Evolutionary conservation across 2,113 vertebrate genomes (phyloP).

Genomic region (Scomber japonicus): DNA sequence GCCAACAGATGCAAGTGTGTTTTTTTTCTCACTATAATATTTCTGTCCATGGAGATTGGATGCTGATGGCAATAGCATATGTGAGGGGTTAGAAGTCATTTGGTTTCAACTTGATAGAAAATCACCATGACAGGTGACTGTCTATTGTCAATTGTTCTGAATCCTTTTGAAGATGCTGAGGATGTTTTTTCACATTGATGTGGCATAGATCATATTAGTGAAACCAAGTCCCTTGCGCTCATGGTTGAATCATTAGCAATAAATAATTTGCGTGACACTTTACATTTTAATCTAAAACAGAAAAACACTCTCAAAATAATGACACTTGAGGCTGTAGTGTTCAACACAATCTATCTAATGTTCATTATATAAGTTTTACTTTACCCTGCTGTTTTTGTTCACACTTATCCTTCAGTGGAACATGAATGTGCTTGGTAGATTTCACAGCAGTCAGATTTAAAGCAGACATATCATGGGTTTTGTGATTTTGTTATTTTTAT

Average conservation of each 20-base stretch:
- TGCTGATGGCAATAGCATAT: slow-evolving; percentile 49
- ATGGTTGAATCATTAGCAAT: not conserved
- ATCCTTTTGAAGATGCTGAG: not conserved
- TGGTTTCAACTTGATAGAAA: slow-evolving; percentile 13
- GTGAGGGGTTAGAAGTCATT: slow-evolving; percentile 7
- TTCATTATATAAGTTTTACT: no score
- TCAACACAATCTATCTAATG: no score
- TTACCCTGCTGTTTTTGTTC: no score
- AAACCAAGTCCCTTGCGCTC: not conserved
- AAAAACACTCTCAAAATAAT: not conserved
- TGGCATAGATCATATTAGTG: not conserved
- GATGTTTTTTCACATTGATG: not conserved
- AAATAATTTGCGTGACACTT: not conserved
- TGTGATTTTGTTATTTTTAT: no score
- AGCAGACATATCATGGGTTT: no score
- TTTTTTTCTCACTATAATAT: slow-evolving; percentile 22
- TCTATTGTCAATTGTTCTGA: slow-evolving; percentile 7
- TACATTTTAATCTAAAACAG: no score
- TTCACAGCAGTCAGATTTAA: no score
- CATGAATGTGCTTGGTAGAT: no score
- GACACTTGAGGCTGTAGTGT: no score
- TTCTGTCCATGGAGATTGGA: slow-evolving; percentile 7
- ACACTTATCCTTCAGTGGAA: no score
- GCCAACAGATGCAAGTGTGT: slow-evolving; percentile 22
- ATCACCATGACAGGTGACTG: not conserved